These are phyloP conservation scores for Spinibarbus caldwelli DNA, from an alignment of 2,797 vertebrate genomes.

Conservation along the genomic window DNA sequence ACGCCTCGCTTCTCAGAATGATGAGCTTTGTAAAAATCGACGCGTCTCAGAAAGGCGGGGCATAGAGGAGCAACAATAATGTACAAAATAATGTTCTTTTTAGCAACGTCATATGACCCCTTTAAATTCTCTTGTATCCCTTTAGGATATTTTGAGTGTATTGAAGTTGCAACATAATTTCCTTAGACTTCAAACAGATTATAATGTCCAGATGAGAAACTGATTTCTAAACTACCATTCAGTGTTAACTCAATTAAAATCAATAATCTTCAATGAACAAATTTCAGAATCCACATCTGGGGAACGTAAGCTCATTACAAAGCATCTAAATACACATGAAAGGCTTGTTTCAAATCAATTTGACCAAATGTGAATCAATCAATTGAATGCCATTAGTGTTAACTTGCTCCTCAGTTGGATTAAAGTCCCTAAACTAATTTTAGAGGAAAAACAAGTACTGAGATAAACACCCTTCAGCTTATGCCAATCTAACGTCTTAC, in stretches of 20 bases:
- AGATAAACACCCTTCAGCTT: background rate
- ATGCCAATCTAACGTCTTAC: background rate
- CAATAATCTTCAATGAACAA: slow-evolving; percentile 7
- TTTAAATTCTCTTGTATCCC: background rate
- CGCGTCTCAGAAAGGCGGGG: too few relatives aligned
- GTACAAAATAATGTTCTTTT: too few relatives aligned
- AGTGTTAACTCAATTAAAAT: background rate
- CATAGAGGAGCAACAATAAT: too few relatives aligned
- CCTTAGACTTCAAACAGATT: background rate
- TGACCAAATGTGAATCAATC: slow-evolving; percentile 7
- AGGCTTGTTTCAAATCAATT: background rate
- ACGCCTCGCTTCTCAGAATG: too few relatives aligned
- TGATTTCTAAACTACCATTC: background rate
- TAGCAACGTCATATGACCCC: too few relatives aligned
- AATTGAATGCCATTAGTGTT: background rate
- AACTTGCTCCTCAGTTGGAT: background rate
- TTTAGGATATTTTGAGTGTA: background rate
- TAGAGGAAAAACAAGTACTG: background rate
- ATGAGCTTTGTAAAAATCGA: too few relatives aligned
- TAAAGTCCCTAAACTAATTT: slow-evolving; percentile 17
- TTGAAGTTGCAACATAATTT: background rate
- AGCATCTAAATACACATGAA: slow-evolving; percentile 10
- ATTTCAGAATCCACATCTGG: background rate
- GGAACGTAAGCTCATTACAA: slow-evolving; percentile 2
- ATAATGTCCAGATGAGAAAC: background rate